Evolutionary conservation across 2,888 invertebrate genomes (phyloP).

Genomic region (Leucozona laternaria): DNA sequence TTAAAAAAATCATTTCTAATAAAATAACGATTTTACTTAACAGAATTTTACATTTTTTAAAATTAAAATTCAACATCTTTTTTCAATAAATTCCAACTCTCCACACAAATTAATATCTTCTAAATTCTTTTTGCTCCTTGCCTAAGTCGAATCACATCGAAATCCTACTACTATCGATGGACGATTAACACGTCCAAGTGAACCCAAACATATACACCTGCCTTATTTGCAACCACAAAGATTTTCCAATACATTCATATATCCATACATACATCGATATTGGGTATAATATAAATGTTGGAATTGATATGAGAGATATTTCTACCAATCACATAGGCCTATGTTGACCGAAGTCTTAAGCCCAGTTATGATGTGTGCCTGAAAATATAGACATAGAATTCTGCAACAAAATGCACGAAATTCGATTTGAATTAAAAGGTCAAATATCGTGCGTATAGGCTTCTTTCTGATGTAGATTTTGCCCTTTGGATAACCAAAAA

Average conservation of each 20-base stretch:
- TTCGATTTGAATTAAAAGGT: conserved; percentile 61
- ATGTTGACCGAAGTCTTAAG: not conserved
- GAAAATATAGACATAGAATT: conserved; percentile 11
- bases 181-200: conserved; percentile 63
- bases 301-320: not conserved
- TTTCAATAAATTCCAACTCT: too few relatives aligned
- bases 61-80: too few relatives aligned
- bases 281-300: not conserved
- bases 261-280: too few relatives aligned
- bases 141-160: conserved; percentile 37
- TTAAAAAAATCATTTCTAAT: too few relatives aligned
- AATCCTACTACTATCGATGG: conserved; percentile 53
- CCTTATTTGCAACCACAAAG: conserved; percentile 37
- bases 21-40: too few relatives aligned
- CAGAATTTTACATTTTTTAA: too few relatives aligned
- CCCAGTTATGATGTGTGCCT: not conserved
- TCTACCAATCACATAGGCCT: conserved; percentile 45
- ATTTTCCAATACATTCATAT: conserved; percentile 17
- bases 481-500: conserved; percentile 22
- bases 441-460: conserved; percentile 54
- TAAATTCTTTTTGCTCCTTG: not conserved
- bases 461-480: not conserved
- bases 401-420: conserved; percentile 40
- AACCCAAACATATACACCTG: not conserved
- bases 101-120: too few relatives aligned